Percentiles rank a stretch among this genome's conserved stretches.
These are phyloP conservation scores for Dendronephthya gigantea DNA, from an alignment of 64 coral and sea anemone species.

Conservation along the genomic window DNA sequence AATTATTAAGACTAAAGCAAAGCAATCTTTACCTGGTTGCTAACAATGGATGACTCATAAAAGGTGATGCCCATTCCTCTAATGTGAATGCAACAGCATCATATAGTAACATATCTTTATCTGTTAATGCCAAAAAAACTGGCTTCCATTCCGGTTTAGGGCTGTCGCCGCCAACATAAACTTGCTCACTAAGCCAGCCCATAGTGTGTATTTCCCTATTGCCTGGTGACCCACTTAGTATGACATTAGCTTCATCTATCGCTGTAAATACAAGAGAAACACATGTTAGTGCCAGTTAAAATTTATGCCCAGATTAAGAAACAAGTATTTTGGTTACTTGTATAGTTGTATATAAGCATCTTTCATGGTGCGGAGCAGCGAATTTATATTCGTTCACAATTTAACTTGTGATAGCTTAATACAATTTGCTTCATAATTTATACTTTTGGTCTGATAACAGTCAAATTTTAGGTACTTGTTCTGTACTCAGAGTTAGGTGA, in stretches of 20 bases:
- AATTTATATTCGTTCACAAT: too few relatives aligned
- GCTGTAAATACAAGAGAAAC: slow-evolving; percentile 17
- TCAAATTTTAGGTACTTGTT: too few relatives aligned
- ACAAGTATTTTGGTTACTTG: too few relatives aligned
- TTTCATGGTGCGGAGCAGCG: too few relatives aligned
- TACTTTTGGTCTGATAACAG: too few relatives aligned
- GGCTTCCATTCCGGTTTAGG: slow-evolving; percentile 90
- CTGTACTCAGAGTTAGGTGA: too few relatives aligned
- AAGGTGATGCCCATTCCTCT: slow-evolving; percentile 85
- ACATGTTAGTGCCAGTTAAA: too few relatives aligned
- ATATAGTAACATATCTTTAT: slow-evolving; percentile 97
- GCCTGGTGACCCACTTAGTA: slow-evolving; percentile 71
- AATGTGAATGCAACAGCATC: slow-evolving; percentile 76
- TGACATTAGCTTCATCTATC: slow-evolving; percentile 93
- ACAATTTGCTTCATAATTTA: too few relatives aligned
- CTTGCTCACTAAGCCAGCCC: slow-evolving; percentile 96
- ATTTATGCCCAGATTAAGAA: too few relatives aligned
- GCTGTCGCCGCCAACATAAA: slow-evolving; percentile 79
- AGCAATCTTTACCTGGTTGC: slow-evolving; percentile 54
- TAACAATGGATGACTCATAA: slow-evolving; percentile 82
- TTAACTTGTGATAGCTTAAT: too few relatives aligned
- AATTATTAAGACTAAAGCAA: too few relatives aligned
- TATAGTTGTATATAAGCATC: too few relatives aligned
- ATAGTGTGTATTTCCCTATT: slow-evolving; percentile 81
- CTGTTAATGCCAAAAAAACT: slow-evolving; percentile 87